Evolutionary conservation across 2,113 vertebrate genomes (phyloP).

Genomic region (Myiozetetes cayanensis): DNA sequence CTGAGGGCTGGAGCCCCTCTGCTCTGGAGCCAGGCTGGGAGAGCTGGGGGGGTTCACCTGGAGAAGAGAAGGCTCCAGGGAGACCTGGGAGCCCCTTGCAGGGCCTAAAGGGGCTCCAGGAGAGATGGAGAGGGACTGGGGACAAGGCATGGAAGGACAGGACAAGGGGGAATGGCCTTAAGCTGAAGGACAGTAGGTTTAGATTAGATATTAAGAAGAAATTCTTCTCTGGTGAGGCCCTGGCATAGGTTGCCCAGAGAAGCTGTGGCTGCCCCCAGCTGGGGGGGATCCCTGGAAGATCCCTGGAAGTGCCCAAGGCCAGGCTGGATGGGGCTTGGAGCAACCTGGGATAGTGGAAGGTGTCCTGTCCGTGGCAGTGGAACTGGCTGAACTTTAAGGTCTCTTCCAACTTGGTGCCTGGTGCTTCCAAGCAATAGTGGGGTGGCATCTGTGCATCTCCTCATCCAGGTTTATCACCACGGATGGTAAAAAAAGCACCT

Average conservation of each 20-base stretch:
- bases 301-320: not conserved
- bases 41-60: not conserved
- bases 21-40: not conserved
- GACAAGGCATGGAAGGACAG: not conserved
- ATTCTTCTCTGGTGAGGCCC: not conserved
- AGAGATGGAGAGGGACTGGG: not conserved
- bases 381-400: accelerated
- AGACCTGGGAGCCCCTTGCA: not conserved
- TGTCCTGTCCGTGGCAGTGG: not conserved
- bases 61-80: not conserved
- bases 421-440: not conserved
- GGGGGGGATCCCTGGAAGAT: not conserved
- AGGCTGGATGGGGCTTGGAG: not conserved
- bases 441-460: not conserved
- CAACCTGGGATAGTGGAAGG: accelerated
- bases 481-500: not conserved
- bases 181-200: not conserved
- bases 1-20: not conserved
- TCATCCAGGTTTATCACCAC: not conserved
- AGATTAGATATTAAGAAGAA: not conserved
- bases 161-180: not conserved
- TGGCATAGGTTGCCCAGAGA: not conserved
- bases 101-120: not conserved
- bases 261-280: not conserved
- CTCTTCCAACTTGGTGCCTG: not conserved